Conservation (phyloP, 2,888 invertebrate genomes). For the Electrophaes corylata region DNA sequence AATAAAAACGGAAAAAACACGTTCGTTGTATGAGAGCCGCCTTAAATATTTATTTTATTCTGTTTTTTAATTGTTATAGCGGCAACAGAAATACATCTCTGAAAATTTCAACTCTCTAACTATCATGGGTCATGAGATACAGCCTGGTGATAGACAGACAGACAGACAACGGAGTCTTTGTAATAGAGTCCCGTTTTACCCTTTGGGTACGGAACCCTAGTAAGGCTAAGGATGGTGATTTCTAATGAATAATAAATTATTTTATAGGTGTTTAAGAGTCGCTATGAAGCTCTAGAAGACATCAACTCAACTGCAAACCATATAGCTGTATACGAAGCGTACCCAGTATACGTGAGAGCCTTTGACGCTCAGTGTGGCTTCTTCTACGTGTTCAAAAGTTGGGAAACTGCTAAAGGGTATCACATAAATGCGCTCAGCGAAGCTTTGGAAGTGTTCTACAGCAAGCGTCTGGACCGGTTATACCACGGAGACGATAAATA, state of each 20-base stretch:
- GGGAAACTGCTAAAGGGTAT: conserved; percentile 1
- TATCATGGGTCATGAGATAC: not conserved
- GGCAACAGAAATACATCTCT: too few species aligned
- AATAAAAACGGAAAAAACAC: too few species aligned
- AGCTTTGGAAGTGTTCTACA: conserved; percentile 3
- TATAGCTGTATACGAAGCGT: conserved; percentile 5
- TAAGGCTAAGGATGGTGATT: too few species aligned
- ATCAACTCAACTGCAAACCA: conserved; percentile 26
- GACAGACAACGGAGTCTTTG: too few species aligned
- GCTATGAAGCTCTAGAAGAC: conserved; percentile 21
- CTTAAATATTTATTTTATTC: too few species aligned
- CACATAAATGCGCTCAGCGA: not conserved
- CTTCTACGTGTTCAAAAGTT: conserved; percentile 1
- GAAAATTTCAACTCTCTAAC: too few species aligned
- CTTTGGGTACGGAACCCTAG: too few species aligned
- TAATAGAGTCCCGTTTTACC: too few species aligned
- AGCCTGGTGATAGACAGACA: too few species aligned
- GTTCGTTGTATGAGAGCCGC: too few species aligned
- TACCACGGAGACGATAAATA: conserved; percentile 3
- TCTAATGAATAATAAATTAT: not conserved
- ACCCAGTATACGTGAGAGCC: conserved; percentile 2
- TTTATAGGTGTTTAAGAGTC: conserved; percentile 23
- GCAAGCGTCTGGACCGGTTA: conserved; percentile 3
- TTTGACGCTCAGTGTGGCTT: not conserved
- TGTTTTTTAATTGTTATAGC: too few species aligned